These are phyloP conservation scores for Erinaceus europaeus DNA, from an alignment of 2,113 vertebrate species.

Conservation along the genomic window DNA sequence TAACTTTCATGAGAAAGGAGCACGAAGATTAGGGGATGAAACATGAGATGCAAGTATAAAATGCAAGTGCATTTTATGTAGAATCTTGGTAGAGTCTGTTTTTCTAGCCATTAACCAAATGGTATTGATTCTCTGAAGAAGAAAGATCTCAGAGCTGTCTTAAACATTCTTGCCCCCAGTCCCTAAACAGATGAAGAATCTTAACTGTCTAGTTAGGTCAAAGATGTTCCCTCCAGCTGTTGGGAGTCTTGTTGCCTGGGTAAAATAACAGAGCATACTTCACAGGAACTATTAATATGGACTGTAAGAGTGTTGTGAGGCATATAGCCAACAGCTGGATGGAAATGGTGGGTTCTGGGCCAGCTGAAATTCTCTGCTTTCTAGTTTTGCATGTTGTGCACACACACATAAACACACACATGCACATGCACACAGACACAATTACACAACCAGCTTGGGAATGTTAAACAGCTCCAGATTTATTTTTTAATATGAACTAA, in stretches of 20 bases:
- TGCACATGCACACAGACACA: too few relatives aligned
- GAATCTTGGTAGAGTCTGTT: neutral
- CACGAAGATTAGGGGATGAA: neutral
- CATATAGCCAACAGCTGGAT: slow-evolving; percentile 53
- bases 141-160: slow-evolving; percentile 16
- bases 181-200: slow-evolving; percentile 24
- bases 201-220: slow-evolving; percentile 28
- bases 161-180: neutral
- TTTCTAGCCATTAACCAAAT: slow-evolving; percentile 3
- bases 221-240: slow-evolving; percentile 35
- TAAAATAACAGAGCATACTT: slow-evolving; percentile 59
- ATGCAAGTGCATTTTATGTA: neutral
- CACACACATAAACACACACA: slow-evolving; percentile 2
- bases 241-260: neutral
- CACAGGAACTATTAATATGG: slow-evolving; percentile 33
- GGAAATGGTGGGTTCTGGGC: slow-evolving; percentile 23
- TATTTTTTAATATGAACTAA: slow-evolving; percentile 61
- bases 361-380: slow-evolving; percentile 50
- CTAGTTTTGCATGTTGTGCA: slow-evolving; percentile 41
- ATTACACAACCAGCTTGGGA: neutral
- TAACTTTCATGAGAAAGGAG: neutral
- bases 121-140: neutral
- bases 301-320: neutral
- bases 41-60: too few relatives aligned
- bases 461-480: slow-evolving; percentile 69